Evolutionary conservation across 2,113 vertebrate species (phyloP), one percentile per base, ranked within the genome.

Genomic region (Herpetotheres cachinnans): DNA sequence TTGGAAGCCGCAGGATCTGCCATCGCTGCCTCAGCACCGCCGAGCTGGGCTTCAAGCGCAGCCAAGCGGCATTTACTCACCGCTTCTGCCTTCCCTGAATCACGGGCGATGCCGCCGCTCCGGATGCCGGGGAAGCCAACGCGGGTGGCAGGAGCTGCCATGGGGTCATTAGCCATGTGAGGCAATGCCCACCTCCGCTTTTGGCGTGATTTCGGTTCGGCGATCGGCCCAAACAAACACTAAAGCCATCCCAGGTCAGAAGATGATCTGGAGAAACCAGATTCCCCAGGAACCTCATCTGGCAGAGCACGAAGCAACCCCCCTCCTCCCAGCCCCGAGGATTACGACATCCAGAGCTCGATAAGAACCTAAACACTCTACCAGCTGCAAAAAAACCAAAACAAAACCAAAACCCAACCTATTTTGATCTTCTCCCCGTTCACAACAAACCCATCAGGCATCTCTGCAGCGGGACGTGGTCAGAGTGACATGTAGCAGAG

Each of bases 241-340:
- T 3, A 7, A 52, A 46, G 58, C 40, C 16, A 10, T 7, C 29
- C 38, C 13, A 1, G 4, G 40, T 16, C n/a, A 29, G 58, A 11
- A 46, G 47, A 26, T 0, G 22, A 54, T 7, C 38, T 27, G 63
- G 73, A 54, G 85, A 44, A 87, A 87, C 73, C 63, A 61, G 73
- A 77, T 61, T 69, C 46, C 32, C 40, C 74, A 19, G 65, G 38
- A 70, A 27, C 4, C 22, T 54, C 65, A 14, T 7, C 21, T 11
- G 73, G 52, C 36, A 13, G 22, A 26, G 52, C 67, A 24, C 20
- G 0, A 44, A 56, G 14, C 46, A 36, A 29, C 17, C 13, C 16
- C 25, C 38, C 61, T 4, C 21, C 5, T 22, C 25, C 21, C 38
- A 6, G 22, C 52, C 38, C 58, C 0, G 0, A 9, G n/a, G 49